Base-by-base conservation (phyloP, 2,113 vertebrate genomes). In the Phaethornis superciliosus region DNA sequence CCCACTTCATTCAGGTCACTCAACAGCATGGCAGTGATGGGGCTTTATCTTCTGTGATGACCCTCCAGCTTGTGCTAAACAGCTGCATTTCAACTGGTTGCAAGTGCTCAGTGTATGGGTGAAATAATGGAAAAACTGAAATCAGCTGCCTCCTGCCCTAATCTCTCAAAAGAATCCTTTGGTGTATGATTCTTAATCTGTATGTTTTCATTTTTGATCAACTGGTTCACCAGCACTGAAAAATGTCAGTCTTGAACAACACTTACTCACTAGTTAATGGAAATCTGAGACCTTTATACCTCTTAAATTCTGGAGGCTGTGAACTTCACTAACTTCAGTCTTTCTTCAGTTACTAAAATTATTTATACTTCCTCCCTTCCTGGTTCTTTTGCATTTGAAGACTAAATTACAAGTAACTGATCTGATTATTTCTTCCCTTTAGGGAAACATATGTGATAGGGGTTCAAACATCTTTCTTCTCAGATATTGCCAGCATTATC, bases 51-150 rank as follows among this genome's bases (percentile, higher is more conserved):
- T 79, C 27, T 40, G 15, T 35, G 32, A 15, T 90, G 8, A 6
- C 22, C 8, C 32, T 67, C 27, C 54, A 90, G 35, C 30, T 49
- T 62, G 35, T 55, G n/a, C 55, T 81, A 51, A 84, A 68, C 19
- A 75, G 23, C 15, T 64, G 60, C 22, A 17, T 60, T 84, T 84
- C 70, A 62, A 46, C 24, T 1, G 0, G 10, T 37, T 72, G 67
- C 52, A 88, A 95, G 30, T 1, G 0, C 30, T 68, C 0, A 0
- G n/a, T 26, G 7, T 62, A 75, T 62, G 54, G 35, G 10, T 65
- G 22, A 75, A 92, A 93, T 27, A 93, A 79, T 35, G 79, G 62
- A 85, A 95, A 93, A 91, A 55, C 3, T 84, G 44, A 75, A 87
- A 87, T 60, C 58, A 78, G 55, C 30, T 88, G 49, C 32, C 64